phyloP scores from a whole-genome alignment of 92 coral and sea anemone species.

The Galaxea fascicularis region DNA sequence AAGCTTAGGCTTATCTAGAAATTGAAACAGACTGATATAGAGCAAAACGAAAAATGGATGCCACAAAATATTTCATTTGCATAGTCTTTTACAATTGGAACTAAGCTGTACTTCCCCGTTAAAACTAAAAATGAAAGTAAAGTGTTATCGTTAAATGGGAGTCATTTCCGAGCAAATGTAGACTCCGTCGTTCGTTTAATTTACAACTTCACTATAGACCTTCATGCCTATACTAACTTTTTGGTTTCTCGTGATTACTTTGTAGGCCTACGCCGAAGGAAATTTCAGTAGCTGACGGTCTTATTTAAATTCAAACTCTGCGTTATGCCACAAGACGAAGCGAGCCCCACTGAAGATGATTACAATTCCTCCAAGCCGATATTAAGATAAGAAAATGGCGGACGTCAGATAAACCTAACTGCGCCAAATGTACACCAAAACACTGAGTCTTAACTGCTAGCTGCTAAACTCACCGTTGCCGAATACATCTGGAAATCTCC shows the following conservation, averaged over 20 bases:
- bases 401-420: constrained; percentile 6
- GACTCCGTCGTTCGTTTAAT: not conserved
- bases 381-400: constrained; percentile 59
- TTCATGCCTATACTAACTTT: not conserved
- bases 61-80: not conserved
- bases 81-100: not conserved
- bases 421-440: not conserved
- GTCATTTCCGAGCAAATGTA: not conserved
- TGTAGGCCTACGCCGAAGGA: constrained; percentile 1
- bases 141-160: not conserved
- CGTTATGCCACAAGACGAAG: not conserved
- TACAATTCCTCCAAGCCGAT: constrained; percentile 12
- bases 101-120: not conserved
- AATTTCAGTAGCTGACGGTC: constrained; percentile 9
- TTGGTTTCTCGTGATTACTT: not conserved
- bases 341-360: not conserved
- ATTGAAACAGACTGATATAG: not conserved
- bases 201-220: not conserved
- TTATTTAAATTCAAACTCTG: not conserved
- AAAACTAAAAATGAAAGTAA: constrained; percentile 2
- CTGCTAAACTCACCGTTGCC: constrained; percentile 86
- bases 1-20: not conserved
- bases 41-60: not conserved
- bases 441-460: constrained; percentile 8
- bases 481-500: constrained; percentile 96